phyloP scores from a whole-genome alignment of 2,113 vertebrate genomes.

The Corythornis vintsioides region DNA sequence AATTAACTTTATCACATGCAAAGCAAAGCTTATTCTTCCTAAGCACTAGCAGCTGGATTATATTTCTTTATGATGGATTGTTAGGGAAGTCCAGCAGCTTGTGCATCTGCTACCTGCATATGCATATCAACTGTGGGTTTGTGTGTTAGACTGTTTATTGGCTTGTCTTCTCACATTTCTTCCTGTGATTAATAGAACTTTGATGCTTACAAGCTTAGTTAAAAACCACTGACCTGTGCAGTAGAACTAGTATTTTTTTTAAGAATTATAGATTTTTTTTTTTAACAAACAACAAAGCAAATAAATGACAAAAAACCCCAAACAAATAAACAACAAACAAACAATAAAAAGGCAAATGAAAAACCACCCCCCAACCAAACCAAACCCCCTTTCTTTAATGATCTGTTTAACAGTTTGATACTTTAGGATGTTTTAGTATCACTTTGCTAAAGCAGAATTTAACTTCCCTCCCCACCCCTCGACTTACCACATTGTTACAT shows the following conservation, averaged over 20 bases:
- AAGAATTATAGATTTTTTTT: background rate
- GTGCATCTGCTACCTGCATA: background rate
- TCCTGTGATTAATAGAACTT: background rate
- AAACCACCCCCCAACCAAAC: background rate
- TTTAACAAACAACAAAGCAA: background rate
- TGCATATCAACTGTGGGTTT: rapidly evolving
- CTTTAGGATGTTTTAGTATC: background rate
- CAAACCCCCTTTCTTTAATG: background rate
- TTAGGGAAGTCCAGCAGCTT: background rate
- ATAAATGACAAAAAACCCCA: too few species aligned
- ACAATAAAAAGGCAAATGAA: too few species aligned
- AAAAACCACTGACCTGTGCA: background rate
- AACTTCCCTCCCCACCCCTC: background rate
- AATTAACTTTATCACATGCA: background rate
- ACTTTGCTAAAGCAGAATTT: background rate
- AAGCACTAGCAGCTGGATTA: background rate
- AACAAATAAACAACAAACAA: too few species aligned
- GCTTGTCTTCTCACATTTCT: background rate
- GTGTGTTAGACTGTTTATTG: background rate
- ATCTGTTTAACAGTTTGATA: background rate
- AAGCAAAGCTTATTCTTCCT: background rate
- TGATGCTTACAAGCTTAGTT: background rate
- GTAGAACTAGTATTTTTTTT: background rate
- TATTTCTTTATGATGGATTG: background rate
- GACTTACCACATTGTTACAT: background rate